Evolutionary conservation across 2,113 vertebrate species (phyloP).

Genomic region (Clarias gariepinus): DNA sequence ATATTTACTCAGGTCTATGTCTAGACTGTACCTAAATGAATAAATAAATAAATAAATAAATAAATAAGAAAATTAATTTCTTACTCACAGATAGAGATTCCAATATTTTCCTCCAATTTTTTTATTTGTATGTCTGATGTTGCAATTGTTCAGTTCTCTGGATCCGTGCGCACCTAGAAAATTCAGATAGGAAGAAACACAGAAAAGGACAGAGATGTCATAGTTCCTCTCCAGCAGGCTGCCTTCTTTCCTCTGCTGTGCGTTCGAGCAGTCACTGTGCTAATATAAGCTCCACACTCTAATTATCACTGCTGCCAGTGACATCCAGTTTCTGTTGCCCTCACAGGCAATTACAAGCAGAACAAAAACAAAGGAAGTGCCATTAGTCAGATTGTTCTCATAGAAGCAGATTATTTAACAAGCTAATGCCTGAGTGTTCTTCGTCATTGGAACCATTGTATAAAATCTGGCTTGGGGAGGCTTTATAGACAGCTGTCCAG

Average conservation of each 20-base stretch:
- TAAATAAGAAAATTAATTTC: not conserved
- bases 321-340: conserved; percentile 43
- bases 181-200: not conserved
- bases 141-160: not conserved
- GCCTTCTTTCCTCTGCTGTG: not conserved
- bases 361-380: conserved; percentile 18
- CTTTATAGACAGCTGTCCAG: no score
- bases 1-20: no score
- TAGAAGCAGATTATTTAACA: conserved; percentile 24
- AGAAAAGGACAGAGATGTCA: not conserved
- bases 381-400: conserved; percentile 26
- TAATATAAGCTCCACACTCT: conserved; percentile 34
- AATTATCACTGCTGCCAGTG: conserved; percentile 38
- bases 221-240: conserved; percentile 8
- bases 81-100: not conserved
- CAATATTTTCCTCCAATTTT: not conserved
- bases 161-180: not conserved
- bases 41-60: no score
- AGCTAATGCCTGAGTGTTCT: conserved; percentile 6
- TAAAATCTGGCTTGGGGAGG: not conserved
- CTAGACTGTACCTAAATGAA: no score
- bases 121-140: not conserved
- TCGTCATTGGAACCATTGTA: not conserved
- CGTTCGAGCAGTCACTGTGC: conserved; percentile 10
- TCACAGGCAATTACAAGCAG: conserved; percentile 34